These are phyloP conservation scores for Polypterus bichir DNA, from an alignment of 2,113 vertebrate genomes.

Conservation along the genomic window DNA sequence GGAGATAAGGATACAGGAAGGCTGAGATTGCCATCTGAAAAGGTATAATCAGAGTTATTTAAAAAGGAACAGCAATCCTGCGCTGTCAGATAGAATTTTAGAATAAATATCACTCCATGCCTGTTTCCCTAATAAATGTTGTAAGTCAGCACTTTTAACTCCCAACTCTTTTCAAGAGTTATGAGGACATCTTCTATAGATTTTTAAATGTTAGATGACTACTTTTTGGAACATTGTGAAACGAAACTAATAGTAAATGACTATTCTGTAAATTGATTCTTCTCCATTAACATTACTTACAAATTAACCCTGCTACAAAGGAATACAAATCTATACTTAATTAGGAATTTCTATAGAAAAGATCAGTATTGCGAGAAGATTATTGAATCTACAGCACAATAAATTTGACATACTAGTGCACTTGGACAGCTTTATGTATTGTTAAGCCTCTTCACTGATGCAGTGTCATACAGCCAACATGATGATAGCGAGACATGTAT, in stretches of 20 bases:
- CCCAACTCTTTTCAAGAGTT: too few relatives aligned
- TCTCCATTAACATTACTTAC: background rate
- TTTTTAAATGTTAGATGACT: too few relatives aligned
- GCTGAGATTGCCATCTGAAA: too few relatives aligned
- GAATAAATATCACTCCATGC: too few relatives aligned
- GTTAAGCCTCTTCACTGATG: background rate
- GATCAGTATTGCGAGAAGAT: background rate
- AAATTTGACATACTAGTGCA: background rate
- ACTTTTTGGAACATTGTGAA: background rate
- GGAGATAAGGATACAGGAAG: too few relatives aligned
- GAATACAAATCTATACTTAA: slow-evolving; percentile 1
- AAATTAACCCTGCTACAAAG: background rate
- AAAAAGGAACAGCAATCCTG: too few relatives aligned
- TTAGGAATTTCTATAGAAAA: background rate
- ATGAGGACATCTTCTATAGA: too few relatives aligned
- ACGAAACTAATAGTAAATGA: background rate
- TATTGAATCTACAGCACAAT: background rate
- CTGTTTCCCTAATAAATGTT: too few relatives aligned
- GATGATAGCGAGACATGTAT: slow-evolving; percentile 5
- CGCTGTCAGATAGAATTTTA: too few relatives aligned
- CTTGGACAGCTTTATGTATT: background rate
- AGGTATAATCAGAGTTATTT: too few relatives aligned
- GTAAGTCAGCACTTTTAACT: too few relatives aligned
- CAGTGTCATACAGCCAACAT: background rate
- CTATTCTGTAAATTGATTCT: background rate